Evolutionary conservation across 1,140 invertebrate species (phyloP).

Genomic region (Pseudobourletiella spinata): DNA sequence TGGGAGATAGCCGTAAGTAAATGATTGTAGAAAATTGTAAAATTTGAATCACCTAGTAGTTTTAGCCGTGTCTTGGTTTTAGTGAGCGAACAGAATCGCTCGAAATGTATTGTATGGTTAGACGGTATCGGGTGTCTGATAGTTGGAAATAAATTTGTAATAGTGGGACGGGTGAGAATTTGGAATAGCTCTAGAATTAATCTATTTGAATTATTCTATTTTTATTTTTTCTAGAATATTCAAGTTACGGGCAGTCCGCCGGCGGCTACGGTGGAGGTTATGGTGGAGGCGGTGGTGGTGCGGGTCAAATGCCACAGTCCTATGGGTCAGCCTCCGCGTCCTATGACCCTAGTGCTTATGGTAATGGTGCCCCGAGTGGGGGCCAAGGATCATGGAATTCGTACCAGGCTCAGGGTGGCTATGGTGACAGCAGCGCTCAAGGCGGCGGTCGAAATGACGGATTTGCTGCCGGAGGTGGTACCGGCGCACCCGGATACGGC

Average conservation of each 20-base stretch:
- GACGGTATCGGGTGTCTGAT: too few relatives aligned
- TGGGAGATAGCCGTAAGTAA: too few relatives aligned
- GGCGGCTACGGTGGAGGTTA: constrained; percentile 22
- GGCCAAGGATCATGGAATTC: constrained; percentile 15
- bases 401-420: constrained; percentile 12
- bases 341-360: constrained; percentile 14
- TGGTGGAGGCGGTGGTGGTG: constrained; percentile 13
- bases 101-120: too few relatives aligned
- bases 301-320: constrained; percentile 2
- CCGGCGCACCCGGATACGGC: constrained; percentile 8
- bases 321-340: background rate
- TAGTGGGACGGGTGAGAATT: too few relatives aligned
- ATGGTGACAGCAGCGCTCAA: background rate
- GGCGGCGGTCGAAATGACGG: background rate
- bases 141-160: too few relatives aligned
- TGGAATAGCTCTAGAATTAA: too few relatives aligned
- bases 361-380: constrained; percentile 7
- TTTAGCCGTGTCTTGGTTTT: too few relatives aligned
- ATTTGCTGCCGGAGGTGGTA: background rate
- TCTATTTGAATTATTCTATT: too few relatives aligned
- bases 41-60: too few relatives aligned
- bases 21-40: too few relatives aligned
- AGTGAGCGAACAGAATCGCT: too few relatives aligned
- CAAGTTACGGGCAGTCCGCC: constrained; percentile 21
- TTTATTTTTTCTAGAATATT: constrained; percentile 24